Conservation (phyloP, 2,113 vertebrate genomes). For the Terrapene triunguis region DNA sequence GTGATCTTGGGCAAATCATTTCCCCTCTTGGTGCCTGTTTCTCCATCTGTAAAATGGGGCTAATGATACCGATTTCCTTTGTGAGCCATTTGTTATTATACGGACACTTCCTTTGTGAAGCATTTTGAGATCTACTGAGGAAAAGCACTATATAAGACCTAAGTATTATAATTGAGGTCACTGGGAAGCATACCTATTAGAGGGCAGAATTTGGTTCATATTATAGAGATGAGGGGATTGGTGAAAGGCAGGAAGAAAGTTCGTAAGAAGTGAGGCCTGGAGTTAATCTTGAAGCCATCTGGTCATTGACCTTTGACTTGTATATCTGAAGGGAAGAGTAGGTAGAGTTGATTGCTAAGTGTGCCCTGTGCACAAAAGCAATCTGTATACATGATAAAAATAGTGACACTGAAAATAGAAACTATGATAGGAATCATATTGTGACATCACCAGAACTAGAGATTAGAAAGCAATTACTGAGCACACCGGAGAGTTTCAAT, state of each 20-base stretch:
- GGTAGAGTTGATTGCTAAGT: not conserved
- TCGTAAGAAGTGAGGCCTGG: not conserved
- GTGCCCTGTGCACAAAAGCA: not conserved
- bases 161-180: not conserved
- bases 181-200: not conserved
- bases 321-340: not conserved
- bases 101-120: too few species aligned
- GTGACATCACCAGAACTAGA: not conserved
- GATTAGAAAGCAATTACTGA: not conserved
- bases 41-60: too few species aligned
- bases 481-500: not conserved
- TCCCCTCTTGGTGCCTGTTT: too few species aligned
- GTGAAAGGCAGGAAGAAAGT: not conserved
- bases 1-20: too few species aligned
- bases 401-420: not conserved
- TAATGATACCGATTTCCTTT: too few species aligned
- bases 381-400: not conserved
- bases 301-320: not conserved
- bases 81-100: too few species aligned
- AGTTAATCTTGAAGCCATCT: not conserved
- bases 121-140: too few species aligned
- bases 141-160: too few species aligned
- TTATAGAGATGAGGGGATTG: not conserved
- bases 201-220: not conserved
- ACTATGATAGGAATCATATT: not conserved